These are phyloP conservation scores for Acronicta aceris DNA, from an alignment of 2,888 invertebrate species.

Conservation along the genomic window DNA sequence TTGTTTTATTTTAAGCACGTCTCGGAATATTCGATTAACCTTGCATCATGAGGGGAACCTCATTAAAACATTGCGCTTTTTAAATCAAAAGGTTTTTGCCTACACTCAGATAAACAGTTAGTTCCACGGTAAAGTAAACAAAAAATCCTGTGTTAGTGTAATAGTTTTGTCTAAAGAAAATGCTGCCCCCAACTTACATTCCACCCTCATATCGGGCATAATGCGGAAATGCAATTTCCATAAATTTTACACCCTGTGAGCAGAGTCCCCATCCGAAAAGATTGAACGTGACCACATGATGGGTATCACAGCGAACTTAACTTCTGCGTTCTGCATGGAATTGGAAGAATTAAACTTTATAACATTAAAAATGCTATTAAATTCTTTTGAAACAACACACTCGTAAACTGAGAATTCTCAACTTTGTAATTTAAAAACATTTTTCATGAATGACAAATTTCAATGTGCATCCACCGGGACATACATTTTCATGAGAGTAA, in stretches of 20 bases:
- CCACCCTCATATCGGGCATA: constrained; percentile 78
- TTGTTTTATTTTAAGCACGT: constrained; percentile 20
- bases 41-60: constrained; percentile 13
- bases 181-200: constrained; percentile 64
- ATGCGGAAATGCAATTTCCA: constrained; percentile 88
- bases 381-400: constrained; percentile 4
- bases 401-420: constrained; percentile 28
- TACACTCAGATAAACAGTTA: not conserved
- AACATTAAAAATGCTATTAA: constrained; percentile 41
- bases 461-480: constrained; percentile 61
- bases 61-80: constrained; percentile 2
- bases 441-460: constrained; percentile 61
- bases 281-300: constrained; percentile 82
- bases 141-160: constrained; percentile 43
- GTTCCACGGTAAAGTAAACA: constrained; percentile 7
- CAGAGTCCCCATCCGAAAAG: constrained; percentile 83
- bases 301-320: constrained; percentile 54
- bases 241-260: constrained; percentile 88
- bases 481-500: constrained; percentile 76
- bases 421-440: constrained; percentile 40
- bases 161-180: constrained; percentile 61
- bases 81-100: not conserved
- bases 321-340: constrained; percentile 31
- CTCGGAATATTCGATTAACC: constrained; percentile 20
- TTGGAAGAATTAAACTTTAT: constrained; percentile 25